Evolutionary conservation across 1,140 invertebrate genomes (phyloP), one percentile per base, ranked within the genome.

Genomic region (Meloidogyne hapla): DNA sequence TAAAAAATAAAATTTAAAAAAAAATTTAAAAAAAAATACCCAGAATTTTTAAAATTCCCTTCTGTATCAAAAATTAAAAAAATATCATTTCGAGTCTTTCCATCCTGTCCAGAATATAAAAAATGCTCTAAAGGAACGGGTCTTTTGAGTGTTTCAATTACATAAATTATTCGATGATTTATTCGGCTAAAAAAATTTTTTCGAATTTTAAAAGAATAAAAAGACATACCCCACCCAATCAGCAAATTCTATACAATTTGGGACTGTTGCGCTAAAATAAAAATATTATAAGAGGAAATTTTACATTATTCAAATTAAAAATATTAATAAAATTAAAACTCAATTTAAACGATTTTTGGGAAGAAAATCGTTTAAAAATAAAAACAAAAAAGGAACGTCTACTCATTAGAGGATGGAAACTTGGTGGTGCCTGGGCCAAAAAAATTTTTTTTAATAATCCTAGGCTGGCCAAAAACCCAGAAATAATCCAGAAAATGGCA

Each of bases 61-160:
- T 92, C 90, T 56, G 91, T 91, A 87, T 95, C 92, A 2, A 96
- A 88, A n/a, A 98, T 89, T 12, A 94, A 84, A 89, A 94, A 95
- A 25, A 91, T 90, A 81, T 96, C 92, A 85, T 94, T 90, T 81
- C 91, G 92, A 0, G 91, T 92, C 88, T 93, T 93, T 21, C 91
- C 92, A 78, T 92, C 92, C 61, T 91, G 90, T 74, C 95, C 95
- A 45, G 93, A 93, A 56, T 86, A 86, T 0, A 99, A 88, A 87
- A 92, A 95, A 89, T 98, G 95, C 85, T 95, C 92, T 28, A 99
- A 89, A 0, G 96, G 96, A 2, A 99, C 94, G 0, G 96, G 96
- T 80, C 97, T 89, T 85, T 97, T 94, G 0, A 91, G 87, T 0
- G 96, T 99, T 76, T 92, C 94, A 42, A 99, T 94, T 0, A 99